Evolutionary conservation across 92 coral and sea anemone species (phyloP), one percentile per base, ranked within the genome.

Genomic region (Nematostella vectensis): DNA sequence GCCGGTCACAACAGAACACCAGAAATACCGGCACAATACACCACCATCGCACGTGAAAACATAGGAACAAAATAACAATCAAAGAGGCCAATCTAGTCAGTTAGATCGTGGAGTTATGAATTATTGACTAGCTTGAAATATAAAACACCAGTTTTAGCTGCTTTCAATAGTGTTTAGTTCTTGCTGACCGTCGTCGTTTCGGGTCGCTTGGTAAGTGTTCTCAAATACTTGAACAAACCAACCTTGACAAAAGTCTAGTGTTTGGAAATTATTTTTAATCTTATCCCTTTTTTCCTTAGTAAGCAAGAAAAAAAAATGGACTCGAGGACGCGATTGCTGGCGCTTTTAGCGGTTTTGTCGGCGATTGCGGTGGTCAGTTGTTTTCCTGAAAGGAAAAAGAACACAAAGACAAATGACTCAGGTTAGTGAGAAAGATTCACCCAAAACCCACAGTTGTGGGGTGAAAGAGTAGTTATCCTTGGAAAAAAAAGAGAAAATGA

Each of bases 321-420:
- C 23, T 10, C 51, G 12, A 45, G 51, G 18, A 19, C 23, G 4
- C 9, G 18, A 9, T 17, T 45, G 23, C 4, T 19, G 51, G 51
- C 21, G 4, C 9, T 45, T 45, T 4, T 45, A 22, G 51, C 51
- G 4, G 18, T 45, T 45, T 19, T 45, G 18, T 45, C 51, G 21
- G 72, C 63, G 19, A 55, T 66, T 17, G 63, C 63, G 31, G 27
- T 66, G 54, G 72, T 66, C 4, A 31, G 31, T 54, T 55, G 62
- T 3, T 66, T 28, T 30, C 72, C 72, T 17, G 72, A 66, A 25
- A 55, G 37, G 51, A 33, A 33, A 15, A 6, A 33, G 40, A 33
- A 6, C 6, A 33, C 40, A 33, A n/a, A n/a, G n/a, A n/a, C n/a
- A n/a, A n/a, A n/a, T n/a, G n/a, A n/a, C n/a, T n/a, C n/a, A n/a